Evolutionary conservation across 2,888 invertebrate species (phyloP), one percentile per base, ranked within the genome.

Genomic region (Panopea generosa): DNA sequence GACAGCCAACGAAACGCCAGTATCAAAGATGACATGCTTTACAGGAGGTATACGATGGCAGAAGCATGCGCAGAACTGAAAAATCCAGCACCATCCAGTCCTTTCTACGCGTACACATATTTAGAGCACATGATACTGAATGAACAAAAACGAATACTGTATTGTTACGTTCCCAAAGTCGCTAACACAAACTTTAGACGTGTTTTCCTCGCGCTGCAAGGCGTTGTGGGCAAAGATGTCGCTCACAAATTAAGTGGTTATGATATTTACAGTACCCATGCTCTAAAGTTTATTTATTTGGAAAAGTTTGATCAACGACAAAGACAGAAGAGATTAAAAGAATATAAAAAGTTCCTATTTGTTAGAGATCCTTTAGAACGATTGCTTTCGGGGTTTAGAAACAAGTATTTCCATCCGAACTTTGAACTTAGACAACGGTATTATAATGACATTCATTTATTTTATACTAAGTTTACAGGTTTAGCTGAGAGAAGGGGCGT

Each of bases 111-210:
- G n/a, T 16, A 65, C 2, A 62, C 74, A 18, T 72, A 77, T 9
- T 56, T 79, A 0, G 40, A 50, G 22, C 70, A 77, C 33, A 67
- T 86, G 2, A 70, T 87, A 2, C 95, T 98, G 22, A 96, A 98
- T 91, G 96, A 96, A 86, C 94, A 95, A 71, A 96, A 97, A 89
- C 96, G 96, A 91, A 93, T 98, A n/a, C 93, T 98, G 16, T 98
- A 97, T 90, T 98, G 98, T 91, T 97, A 97, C 92, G 97, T 98
- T 79, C 98, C 98, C 68, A 98, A 98, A 95, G 91, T 91, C 59
- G 98, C 98, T 63, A 98, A 97, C 91, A 98, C 98, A 7, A 98
- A 98, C 92, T 98, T 98, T 97, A 98, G 98, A 91, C 94, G 98
- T 52, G 95, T 97, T 26, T 93, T 98, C 65, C 96, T 98, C 95